A percentile compares a stretch with the other conserved stretches of the same genome.
Conservation (phyloP, 1,140 invertebrate species). For the Whitmania pigra region DNA sequence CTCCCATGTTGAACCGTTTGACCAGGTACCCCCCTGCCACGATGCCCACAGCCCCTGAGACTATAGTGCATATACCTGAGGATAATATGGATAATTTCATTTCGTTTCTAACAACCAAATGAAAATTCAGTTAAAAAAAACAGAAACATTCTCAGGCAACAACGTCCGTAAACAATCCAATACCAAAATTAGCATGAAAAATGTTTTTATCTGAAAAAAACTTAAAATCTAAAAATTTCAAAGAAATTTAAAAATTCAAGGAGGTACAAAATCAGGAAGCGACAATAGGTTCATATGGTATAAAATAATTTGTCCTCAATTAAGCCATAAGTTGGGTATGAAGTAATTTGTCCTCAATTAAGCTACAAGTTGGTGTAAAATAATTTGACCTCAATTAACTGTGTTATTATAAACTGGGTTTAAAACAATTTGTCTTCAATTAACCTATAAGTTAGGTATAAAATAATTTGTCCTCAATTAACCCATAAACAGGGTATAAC, state of each 20-base stretch:
- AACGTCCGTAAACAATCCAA: background rate
- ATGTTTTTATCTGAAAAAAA: too few species aligned
- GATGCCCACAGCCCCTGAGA: slow-evolving; percentile 60
- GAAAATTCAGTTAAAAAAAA: background rate
- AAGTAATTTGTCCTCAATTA: too few species aligned
- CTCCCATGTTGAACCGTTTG: slow-evolving; percentile 57
- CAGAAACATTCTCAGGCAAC: background rate
- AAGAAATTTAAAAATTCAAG: background rate
- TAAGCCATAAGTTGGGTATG: too few species aligned
- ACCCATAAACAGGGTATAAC: too few species aligned
- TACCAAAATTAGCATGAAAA: too few species aligned
- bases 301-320: background rate
- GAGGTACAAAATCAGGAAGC: background rate
- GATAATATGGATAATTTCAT: background rate
- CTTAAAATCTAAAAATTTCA: background rate
- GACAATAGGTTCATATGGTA: background rate
- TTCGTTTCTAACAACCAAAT: too few species aligned
- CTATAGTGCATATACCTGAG: slow-evolving; percentile 57
- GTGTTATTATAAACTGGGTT: too few species aligned
- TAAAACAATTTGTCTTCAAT: slow-evolving; percentile 18
- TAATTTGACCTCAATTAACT: too few species aligned
- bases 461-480: background rate
- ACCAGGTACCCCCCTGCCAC: slow-evolving; percentile 66
- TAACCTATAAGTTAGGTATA: slow-evolving; percentile 55
- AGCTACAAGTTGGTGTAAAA: too few species aligned